Conservation (phyloP, 92 coral and sea anemone genomes). For the Phenganax marumi region DNA sequence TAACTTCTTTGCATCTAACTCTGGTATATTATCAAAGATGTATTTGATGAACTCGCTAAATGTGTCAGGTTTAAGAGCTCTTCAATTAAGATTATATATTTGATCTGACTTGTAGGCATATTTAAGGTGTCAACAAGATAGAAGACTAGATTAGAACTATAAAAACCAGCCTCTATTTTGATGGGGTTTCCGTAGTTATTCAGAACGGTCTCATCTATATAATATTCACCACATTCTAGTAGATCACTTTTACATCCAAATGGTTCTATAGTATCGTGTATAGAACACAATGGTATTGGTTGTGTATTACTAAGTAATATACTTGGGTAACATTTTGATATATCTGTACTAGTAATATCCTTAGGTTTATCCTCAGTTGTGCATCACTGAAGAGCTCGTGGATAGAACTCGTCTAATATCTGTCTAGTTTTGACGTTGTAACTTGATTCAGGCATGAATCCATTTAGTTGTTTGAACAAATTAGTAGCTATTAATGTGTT, state of each 20-base stretch:
- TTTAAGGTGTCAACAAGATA: slow-evolving; percentile 31
- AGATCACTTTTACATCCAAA: slow-evolving; percentile 38
- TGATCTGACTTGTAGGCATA: slow-evolving; percentile 34
- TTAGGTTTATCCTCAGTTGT: background rate
- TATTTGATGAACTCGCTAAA: slow-evolving; percentile 33
- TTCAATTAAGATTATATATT: slow-evolving; percentile 14
- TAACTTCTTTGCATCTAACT: slow-evolving; percentile 39
- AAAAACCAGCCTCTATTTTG: slow-evolving; percentile 44
- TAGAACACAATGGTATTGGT: slow-evolving; percentile 13
- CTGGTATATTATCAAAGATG: slow-evolving; percentile 35
- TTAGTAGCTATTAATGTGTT: background rate
- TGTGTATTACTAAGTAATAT: slow-evolving; percentile 20
- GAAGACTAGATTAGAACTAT: slow-evolving; percentile 2
- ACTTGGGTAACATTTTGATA: slow-evolving; percentile 42
- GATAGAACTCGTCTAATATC: slow-evolving; percentile 51
- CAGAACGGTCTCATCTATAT: slow-evolving; percentile 43
- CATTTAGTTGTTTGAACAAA: slow-evolving; percentile 38
- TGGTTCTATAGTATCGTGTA: slow-evolving; percentile 37
- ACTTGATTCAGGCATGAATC: slow-evolving; percentile 32
- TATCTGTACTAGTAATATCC: slow-evolving; percentile 11
- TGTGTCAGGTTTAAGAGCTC: slow-evolving; percentile 44
- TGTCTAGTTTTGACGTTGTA: slow-evolving; percentile 38
- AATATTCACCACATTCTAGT: slow-evolving; percentile 46
- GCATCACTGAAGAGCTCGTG: slow-evolving; percentile 60
- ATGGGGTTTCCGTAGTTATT: background rate